Conservation (phyloP, 2,888 invertebrate species). For the Aromia moschata region DNA sequence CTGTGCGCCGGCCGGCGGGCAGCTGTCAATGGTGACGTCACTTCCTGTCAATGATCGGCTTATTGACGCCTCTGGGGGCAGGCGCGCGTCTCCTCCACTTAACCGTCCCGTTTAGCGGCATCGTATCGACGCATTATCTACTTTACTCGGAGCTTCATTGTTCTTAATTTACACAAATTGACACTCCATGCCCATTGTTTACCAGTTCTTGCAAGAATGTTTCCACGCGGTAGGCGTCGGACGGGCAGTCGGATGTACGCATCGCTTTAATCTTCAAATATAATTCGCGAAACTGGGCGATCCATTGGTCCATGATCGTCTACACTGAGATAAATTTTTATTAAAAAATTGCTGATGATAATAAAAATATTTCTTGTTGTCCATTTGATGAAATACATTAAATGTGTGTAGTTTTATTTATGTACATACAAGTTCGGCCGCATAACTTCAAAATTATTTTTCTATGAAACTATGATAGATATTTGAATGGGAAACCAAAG, state of each 20-base stretch:
- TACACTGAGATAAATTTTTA: too few relatives aligned
- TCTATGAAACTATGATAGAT: too few relatives aligned
- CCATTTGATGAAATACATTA: too few relatives aligned
- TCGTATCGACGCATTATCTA: slow-evolving; percentile 50
- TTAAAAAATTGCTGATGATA: too few relatives aligned
- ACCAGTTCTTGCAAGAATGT: slow-evolving; percentile 31
- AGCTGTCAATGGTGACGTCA: slow-evolving; percentile 60
- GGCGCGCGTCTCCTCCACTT: slow-evolving; percentile 26
- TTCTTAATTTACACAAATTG: slow-evolving; percentile 38
- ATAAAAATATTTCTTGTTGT: too few relatives aligned
- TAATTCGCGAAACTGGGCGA: too few relatives aligned
- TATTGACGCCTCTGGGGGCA: slow-evolving; percentile 53
- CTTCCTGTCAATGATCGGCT: slow-evolving; percentile 59
- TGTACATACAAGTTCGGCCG: too few relatives aligned
- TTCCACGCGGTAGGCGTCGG: slow-evolving; percentile 35
- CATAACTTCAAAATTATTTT: too few relatives aligned
- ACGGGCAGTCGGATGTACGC: slow-evolving; percentile 12
- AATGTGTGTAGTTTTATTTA: too few relatives aligned
- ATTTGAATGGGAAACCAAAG: too few relatives aligned
- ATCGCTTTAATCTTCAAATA: not conserved
- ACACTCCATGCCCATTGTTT: slow-evolving; percentile 39
- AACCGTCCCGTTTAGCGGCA: slow-evolving; percentile 35
- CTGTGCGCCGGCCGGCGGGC: slow-evolving; percentile 48
- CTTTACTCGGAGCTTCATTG: slow-evolving; percentile 41
- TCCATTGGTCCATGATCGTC: too few relatives aligned